Conservation (phyloP, 2,888 invertebrate genomes). For the Octodonta nipae region DNA sequence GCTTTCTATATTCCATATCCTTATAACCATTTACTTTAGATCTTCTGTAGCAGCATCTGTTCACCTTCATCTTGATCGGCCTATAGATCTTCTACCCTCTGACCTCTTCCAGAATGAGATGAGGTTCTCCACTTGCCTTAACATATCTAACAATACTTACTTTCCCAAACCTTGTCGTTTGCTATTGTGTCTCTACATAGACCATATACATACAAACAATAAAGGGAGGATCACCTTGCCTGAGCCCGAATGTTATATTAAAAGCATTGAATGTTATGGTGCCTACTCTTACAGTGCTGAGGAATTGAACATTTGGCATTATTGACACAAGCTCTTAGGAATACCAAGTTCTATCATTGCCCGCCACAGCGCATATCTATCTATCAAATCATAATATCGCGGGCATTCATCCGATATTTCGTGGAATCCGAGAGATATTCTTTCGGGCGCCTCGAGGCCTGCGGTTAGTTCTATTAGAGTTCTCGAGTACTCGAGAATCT, state of each 20-base stretch:
- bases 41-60: too few species aligned
- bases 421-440: too few species aligned
- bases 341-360: background rate
- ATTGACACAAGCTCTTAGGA: slow-evolving; percentile 1
- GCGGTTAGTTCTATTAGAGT: too few species aligned
- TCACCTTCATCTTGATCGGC: slow-evolving; percentile 1
- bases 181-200: slow-evolving; percentile 1
- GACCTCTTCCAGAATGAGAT: slow-evolving; percentile 1
- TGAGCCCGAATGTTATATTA: background rate
- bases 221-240: slow-evolving; percentile 1
- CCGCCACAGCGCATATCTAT: background rate
- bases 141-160: background rate
- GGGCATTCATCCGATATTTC: too few species aligned
- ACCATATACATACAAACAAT: slow-evolving; percentile 1
- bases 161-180: background rate
- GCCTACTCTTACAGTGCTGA: slow-evolving; percentile 1
- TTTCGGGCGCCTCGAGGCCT: too few species aligned
- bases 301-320: slow-evolving; percentile 1
- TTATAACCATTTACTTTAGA: too few species aligned
- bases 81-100: slow-evolving; percentile 1
- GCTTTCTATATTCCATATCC: too few species aligned
- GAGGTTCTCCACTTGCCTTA: background rate
- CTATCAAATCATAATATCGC: background rate
- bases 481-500: too few species aligned
- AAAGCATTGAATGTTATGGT: background rate